These are phyloP conservation scores for Pseudomyrmex sp. DNA, from an alignment of 1,140 invertebrate genomes.

Conservation along the genomic window DNA sequence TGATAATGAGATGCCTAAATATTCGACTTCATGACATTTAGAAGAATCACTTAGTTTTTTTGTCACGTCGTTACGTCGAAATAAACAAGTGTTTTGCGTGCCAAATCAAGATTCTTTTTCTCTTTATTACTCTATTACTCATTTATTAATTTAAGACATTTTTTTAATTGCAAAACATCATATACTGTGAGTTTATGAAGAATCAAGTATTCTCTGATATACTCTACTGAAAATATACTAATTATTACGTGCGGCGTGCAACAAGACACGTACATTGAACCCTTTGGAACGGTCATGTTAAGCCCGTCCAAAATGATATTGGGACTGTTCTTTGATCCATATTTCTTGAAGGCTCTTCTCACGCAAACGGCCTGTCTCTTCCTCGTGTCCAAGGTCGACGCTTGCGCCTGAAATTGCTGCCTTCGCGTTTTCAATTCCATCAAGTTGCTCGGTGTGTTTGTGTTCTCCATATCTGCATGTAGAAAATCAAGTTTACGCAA, in stretches of 20 bases:
- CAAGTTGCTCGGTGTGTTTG: constrained; percentile 71
- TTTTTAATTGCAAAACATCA: no score
- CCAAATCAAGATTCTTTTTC: no score
- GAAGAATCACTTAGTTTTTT: no score
- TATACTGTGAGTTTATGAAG: no score
- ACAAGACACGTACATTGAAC: constrained; percentile 91
- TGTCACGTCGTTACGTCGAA: no score
- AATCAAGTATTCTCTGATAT: no score
- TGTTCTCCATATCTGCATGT: constrained; percentile 74
- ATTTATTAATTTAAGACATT: no score
- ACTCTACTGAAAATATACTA: neutral
- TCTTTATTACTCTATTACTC: no score
- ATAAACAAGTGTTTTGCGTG: no score
- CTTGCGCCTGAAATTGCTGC: constrained; percentile 86
- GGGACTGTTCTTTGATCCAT: constrained; percentile 93
- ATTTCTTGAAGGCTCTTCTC: constrained; percentile 92
- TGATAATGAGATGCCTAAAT: no score
- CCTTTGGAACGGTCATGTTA: constrained; percentile 96
- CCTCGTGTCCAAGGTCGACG: constrained; percentile 90
- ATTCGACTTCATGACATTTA: no score
- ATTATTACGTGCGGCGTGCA: neutral
- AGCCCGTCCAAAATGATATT: constrained; percentile 94
- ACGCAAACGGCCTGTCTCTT: constrained; percentile 93
- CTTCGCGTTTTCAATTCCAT: constrained; percentile 82
- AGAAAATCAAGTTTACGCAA: neutral